Evolutionary conservation across 1,140 invertebrate genomes (phyloP).

Genomic region (Bicyclus anynana): DNA sequence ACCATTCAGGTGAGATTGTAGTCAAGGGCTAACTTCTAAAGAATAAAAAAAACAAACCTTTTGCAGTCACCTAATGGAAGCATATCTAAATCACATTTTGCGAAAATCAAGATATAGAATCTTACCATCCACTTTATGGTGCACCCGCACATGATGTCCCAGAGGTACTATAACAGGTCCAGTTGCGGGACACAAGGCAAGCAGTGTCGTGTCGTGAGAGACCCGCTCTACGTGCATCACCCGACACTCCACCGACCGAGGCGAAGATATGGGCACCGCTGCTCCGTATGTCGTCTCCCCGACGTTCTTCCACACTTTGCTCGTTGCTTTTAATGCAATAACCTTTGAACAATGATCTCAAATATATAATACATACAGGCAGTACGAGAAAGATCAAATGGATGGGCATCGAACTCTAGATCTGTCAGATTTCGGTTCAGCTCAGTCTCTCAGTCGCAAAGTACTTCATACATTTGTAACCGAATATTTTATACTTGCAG

Average conservation of each 20-base stretch:
- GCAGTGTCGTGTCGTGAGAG: slow-evolving; percentile 54
- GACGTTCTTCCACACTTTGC: slow-evolving; percentile 53
- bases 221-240: slow-evolving; percentile 40
- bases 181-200: slow-evolving; percentile 39
- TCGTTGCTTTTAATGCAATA: slow-evolving; percentile 39
- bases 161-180: slow-evolving; percentile 58
- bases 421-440: no score
- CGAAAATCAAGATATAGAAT: not conserved
- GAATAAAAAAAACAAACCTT: no score
- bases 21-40: no score
- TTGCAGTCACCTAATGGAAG: no score
- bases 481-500: no score
- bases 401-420: no score
- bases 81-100: not conserved
- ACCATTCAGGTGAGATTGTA: no score
- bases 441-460: no score
- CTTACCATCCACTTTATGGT: slow-evolving; percentile 44
- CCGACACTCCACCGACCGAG: slow-evolving; percentile 45
- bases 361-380: no score
- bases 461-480: no score
- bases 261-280: slow-evolving; percentile 39
- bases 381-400: no score
- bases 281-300: slow-evolving; percentile 41
- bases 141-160: slow-evolving; percentile 57
- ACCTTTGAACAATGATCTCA: slow-evolving; percentile 36